Evolutionary conservation across 64 coral and sea anemone genomes (phyloP), one percentile per base, ranked within the genome.

Genomic region (Pocillopora verrucosa): DNA sequence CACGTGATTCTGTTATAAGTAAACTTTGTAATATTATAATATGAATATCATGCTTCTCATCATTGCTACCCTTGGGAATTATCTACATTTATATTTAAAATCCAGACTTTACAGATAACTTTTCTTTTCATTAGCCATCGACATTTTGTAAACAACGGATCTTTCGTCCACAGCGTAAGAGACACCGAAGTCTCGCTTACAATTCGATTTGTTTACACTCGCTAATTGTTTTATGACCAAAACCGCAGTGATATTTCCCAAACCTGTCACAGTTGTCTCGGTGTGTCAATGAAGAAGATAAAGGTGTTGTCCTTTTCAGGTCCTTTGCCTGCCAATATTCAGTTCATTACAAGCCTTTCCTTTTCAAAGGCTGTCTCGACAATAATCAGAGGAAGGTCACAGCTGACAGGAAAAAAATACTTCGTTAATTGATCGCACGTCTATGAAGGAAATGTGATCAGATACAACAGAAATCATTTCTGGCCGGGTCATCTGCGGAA

Each of bases 171-270:
- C 36, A 34, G 11, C 36, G 15, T 36, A 72, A 56, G 67, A 24
- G n/a, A 25, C 69, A 62, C 14, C 65, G 72, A 30, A 13, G 10
- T 63, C n/a, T 37, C 4, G 37, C 34, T 6, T 85, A 72, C 72
- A 37, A 56, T 26, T 22, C 81, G 62, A 41, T 85, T 72, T 85
- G 65, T 85, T 85, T 85, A 85, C 82, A 72, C 22, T 45, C 10
- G 35, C 68, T 72, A 62, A 81, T 81, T 81, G 79, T 81, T 62
- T 81, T 81, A 62, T 81, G 79, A 61, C 79, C 59, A 61, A 81
- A 81, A 81, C 58, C 58, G 41, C 65, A 85, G 37, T 51, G 41
- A 85, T 65, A 85, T 85, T 85, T 85, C 36, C 62, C 36, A 72
- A 36, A 38, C 38, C 65, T 85, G 82, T 85, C 80, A 83, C 63